Evolutionary conservation across 2,888 invertebrate genomes (phyloP).

Genomic region (Zele albiditarsus): DNA sequence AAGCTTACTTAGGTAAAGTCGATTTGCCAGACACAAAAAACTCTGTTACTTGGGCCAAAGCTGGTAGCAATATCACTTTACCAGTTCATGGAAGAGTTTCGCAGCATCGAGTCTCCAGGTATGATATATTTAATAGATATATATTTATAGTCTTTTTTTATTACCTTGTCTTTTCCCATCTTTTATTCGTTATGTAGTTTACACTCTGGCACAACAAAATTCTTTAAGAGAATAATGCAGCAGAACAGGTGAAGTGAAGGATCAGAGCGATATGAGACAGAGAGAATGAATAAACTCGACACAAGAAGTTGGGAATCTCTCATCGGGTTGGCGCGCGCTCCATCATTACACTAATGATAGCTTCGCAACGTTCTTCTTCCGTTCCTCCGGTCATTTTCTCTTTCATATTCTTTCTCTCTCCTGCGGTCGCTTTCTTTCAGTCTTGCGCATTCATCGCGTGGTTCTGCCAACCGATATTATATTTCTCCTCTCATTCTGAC

Average conservation of each 20-base stretch:
- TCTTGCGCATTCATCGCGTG: constrained; percentile 31
- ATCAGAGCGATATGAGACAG: background rate
- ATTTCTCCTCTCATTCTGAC: constrained; percentile 22
- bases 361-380: constrained; percentile 52
- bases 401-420: constrained; percentile 37
- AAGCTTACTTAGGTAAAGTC: constrained; percentile 85
- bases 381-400: constrained; percentile 47
- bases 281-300: constrained; percentile 40
- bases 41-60: constrained; percentile 82
- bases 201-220: constrained; percentile 19
- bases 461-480: constrained; percentile 40
- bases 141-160: constrained; percentile 15
- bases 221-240: background rate
- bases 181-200: constrained; percentile 27
- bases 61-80: constrained; percentile 75
- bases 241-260: constrained; percentile 17
- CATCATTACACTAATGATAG: constrained; percentile 69
- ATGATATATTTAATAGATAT: constrained; percentile 44
- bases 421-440: constrained; percentile 11
- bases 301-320: constrained; percentile 55
- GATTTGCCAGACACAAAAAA: constrained; percentile 83
- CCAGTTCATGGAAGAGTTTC: constrained; percentile 70
- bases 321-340: constrained; percentile 58
- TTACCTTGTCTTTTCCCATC: constrained; percentile 9
- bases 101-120: constrained; percentile 73